Evolutionary conservation across 2,888 invertebrate species (phyloP).

Genomic region (Seira ritae): DNA sequence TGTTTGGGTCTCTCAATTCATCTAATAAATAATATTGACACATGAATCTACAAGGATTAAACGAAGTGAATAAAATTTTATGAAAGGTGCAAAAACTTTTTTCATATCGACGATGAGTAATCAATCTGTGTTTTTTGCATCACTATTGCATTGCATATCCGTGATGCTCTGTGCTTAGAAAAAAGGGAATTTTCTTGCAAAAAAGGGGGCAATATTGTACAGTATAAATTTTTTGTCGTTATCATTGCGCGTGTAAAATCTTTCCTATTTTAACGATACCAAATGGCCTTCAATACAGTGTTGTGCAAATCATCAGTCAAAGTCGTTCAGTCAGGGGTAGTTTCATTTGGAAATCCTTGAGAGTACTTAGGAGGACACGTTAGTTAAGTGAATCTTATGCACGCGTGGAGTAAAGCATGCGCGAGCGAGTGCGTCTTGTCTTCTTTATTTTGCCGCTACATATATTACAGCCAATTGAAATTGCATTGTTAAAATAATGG

Average conservation of each 20-base stretch:
- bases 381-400: too few species aligned
- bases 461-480: too few species aligned
- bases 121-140: neutral
- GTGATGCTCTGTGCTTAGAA: neutral
- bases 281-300: conserved; percentile 46
- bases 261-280: conserved; percentile 30
- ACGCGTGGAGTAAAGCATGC: too few species aligned
- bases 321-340: conserved; percentile 39
- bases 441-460: too few species aligned
- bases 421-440: too few species aligned
- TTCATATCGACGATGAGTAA: neutral
- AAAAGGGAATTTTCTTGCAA: neutral
- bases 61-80: too few species aligned
- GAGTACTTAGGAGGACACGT: conserved; percentile 26
- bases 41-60: too few species aligned
- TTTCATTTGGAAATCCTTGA: conserved; percentile 52
- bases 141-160: neutral
- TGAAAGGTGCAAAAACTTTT: neutral
- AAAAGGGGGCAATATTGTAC: neutral
- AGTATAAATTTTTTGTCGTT: neutral
- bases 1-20: too few species aligned
- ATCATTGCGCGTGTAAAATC: neutral
- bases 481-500: too few species aligned
- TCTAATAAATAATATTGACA: too few species aligned
- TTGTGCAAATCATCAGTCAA: conserved; percentile 56